These are phyloP conservation scores for Diceros bicornis DNA, from an alignment of 2,797 vertebrate genomes.

Conservation along the genomic window DNA sequence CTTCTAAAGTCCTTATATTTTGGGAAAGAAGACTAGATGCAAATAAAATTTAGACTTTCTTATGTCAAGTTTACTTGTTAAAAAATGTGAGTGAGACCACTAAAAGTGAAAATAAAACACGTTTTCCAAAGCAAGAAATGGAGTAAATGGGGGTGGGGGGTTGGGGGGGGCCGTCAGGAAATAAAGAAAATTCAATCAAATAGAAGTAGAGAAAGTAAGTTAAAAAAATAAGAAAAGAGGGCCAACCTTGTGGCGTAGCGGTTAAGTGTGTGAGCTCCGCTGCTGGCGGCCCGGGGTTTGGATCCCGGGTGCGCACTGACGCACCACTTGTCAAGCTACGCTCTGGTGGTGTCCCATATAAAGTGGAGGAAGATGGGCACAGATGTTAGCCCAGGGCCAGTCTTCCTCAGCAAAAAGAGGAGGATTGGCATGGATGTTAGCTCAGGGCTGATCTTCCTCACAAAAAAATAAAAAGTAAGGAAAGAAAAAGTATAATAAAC, in stretches of 20 bases:
- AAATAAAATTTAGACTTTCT: background rate
- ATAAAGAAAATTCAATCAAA: background rate
- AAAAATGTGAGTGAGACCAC: background rate
- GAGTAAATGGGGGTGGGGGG: fast-evolving
- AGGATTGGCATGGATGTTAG: no score
- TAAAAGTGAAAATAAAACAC: background rate
- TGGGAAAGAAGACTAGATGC: background rate
- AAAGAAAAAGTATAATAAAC: background rate
- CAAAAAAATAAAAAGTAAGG: background rate
- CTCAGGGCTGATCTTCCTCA: no score
- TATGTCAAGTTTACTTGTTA: background rate
- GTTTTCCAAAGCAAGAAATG: background rate
- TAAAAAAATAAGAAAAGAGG: background rate
- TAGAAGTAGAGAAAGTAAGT: background rate
- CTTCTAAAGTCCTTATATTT: background rate
- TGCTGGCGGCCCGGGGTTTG: no score
- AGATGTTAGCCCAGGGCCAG: no score
- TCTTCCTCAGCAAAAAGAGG: no score
- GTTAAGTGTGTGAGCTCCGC: no score
- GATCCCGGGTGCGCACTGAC: no score
- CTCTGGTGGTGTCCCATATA: no score
- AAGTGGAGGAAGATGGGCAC: no score
- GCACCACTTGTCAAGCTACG: no score
- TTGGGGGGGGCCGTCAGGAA: background rate
- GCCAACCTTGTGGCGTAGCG: no score